Conservation (phyloP, 2,888 invertebrate species). For the Dysmachus trigonus region DNA sequence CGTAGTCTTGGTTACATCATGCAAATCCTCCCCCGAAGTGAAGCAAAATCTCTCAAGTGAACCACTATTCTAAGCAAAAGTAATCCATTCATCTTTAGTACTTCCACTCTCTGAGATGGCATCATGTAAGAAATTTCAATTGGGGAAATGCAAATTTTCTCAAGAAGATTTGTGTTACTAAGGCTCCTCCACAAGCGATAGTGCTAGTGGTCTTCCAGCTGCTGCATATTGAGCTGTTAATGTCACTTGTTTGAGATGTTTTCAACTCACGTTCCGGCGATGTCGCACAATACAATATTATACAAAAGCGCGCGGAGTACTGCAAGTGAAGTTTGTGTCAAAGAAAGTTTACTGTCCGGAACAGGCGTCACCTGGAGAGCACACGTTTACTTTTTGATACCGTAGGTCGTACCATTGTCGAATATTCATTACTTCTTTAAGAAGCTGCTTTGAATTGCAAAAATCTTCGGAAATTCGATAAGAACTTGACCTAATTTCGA, state of each 20-base stretch:
- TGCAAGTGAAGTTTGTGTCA: neutral
- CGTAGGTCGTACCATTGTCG: neutral
- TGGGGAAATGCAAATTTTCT: conserved; percentile 20
- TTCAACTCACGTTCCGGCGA: neutral
- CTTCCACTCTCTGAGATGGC: neutral
- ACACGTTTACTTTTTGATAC: neutral
- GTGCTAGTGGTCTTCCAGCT: neutral
- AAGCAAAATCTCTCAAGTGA: neutral
- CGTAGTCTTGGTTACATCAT: neutral
- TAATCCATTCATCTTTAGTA: neutral
- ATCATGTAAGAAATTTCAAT: conserved; percentile 4
- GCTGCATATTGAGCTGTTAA: conserved; percentile 4
- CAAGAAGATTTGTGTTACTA: neutral
- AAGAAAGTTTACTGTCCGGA: conserved; percentile 19
- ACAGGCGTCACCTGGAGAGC: neutral
- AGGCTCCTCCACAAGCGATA: neutral
- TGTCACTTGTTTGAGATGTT: neutral
- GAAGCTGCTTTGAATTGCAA: neutral
- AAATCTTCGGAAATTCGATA: neutral
- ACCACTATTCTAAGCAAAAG: neutral
- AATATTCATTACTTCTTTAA: neutral
- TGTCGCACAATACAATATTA: neutral
- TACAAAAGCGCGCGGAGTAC: neutral
- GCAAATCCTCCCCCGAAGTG: neutral
- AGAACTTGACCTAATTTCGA: neutral